Conservation (phyloP, 2,888 invertebrate genomes). For the Thera britannica region DNA sequence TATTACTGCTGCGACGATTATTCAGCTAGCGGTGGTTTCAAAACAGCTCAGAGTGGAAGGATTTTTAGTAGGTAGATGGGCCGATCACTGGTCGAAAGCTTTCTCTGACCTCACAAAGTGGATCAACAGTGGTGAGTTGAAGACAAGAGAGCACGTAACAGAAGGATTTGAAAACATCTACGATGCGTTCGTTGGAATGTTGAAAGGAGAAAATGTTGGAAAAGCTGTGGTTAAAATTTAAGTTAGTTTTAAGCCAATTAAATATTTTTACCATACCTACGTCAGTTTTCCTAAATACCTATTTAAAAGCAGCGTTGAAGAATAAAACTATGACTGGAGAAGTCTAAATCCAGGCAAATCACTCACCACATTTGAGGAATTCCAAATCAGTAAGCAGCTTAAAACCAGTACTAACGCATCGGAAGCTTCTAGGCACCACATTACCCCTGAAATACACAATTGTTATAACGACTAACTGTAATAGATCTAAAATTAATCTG, state of each 20-base stretch:
- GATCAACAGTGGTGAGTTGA: constrained; percentile 87
- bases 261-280: not conserved
- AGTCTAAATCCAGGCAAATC: not conserved
- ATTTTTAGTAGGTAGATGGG: constrained; percentile 82
- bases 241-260: constrained; percentile 29
- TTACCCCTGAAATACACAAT: constrained; percentile 57
- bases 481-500: too few species aligned
- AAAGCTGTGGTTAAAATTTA: constrained; percentile 88
- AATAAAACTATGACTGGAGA: too few species aligned
- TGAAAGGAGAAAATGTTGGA: constrained; percentile 87
- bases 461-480: too few species aligned
- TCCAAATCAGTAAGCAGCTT: constrained; percentile 69
- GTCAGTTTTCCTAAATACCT: not conserved
- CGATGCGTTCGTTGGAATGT: constrained; percentile 87
- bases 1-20: constrained; percentile 54
- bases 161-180: constrained; percentile 89
- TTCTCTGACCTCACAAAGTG: constrained; percentile 83
- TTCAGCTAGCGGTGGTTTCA: constrained; percentile 83
- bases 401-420: constrained; percentile 66
- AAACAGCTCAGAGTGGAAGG: constrained; percentile 84
- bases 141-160: constrained; percentile 87
- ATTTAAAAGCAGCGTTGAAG: not conserved
- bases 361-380: constrained; percentile 65
- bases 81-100: constrained; percentile 83
- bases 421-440: constrained; percentile 76